Conservation (phyloP, 2,797 vertebrate genomes). For the Malacoraja senta region DNA sequence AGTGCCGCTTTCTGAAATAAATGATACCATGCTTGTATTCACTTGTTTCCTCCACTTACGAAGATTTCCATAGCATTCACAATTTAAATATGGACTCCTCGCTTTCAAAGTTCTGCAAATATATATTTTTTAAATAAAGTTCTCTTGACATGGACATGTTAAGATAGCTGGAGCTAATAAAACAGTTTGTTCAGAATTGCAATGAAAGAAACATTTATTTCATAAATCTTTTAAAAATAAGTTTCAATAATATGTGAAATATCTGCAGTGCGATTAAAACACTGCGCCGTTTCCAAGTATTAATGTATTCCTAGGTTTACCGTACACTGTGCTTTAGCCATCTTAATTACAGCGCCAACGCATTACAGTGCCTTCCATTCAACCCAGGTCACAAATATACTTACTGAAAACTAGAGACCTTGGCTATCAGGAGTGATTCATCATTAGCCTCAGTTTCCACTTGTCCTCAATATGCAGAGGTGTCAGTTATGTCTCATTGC, state of each 20-base stretch:
- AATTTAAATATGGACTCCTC: background rate
- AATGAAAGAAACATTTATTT: background rate
- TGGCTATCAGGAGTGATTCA: background rate
- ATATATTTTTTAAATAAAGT: background rate
- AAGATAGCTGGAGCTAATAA: conserved; percentile 21
- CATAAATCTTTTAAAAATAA: background rate
- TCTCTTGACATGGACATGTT: background rate
- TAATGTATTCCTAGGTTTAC: background rate
- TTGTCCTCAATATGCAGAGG: no score
- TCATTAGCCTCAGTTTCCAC: no score
- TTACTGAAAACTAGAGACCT: background rate
- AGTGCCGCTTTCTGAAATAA: background rate
- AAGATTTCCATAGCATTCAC: background rate
- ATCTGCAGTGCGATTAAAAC: background rate
- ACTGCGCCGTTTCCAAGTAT: background rate
- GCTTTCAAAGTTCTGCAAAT: background rate
- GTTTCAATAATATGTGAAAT: background rate
- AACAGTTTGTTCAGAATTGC: conserved; percentile 10
- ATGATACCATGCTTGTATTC: background rate
- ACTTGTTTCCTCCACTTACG: background rate
- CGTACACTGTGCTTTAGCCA: no score
- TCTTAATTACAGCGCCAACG: no score
- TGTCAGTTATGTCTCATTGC: background rate
- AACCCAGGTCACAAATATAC: background rate
- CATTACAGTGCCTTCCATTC: background rate